Conservation (phyloP, 2,113 vertebrate genomes). For the Nothoprocta perdicaria region DNA sequence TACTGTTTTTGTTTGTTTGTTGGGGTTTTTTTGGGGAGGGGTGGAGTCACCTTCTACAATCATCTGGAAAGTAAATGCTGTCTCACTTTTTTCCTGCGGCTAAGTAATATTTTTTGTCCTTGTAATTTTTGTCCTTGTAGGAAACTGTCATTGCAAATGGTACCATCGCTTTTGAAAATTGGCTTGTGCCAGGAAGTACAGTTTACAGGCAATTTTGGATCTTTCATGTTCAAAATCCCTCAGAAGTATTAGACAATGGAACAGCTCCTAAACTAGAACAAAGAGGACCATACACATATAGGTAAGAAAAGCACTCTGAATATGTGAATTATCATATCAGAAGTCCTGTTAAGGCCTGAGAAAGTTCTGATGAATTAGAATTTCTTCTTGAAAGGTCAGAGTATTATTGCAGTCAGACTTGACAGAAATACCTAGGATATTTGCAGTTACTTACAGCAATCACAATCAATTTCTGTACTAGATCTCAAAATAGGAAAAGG, state of each 20-base stretch:
- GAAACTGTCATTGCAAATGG: constrained; percentile 87
- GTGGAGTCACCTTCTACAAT: neutral
- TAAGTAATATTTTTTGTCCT: neutral
- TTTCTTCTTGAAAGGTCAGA: neutral
- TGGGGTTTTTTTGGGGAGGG: no score
- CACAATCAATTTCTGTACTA: neutral
- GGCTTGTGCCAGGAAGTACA: constrained; percentile 78
- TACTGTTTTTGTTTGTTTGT: neutral
- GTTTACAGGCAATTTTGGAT: constrained; percentile 95
- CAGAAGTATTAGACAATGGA: constrained; percentile 75
- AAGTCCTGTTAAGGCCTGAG: neutral
- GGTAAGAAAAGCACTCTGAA: constrained; percentile 66
- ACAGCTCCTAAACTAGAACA: constrained; percentile 79
- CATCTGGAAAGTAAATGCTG: neutral
- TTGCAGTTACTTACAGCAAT: neutral
- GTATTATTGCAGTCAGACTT: neutral
- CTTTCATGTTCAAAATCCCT: constrained; percentile 87
- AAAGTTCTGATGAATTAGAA: neutral
- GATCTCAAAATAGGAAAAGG: neutral
- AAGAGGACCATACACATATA: constrained; percentile 93
- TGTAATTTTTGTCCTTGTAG: constrained; percentile 70
- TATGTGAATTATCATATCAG: neutral
- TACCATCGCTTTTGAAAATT: constrained; percentile 88
- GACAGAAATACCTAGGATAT: neutral
- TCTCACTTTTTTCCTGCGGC: neutral